phyloP scores from a whole-genome alignment of 2,888 invertebrate genomes.

The Mythimna lalbum region DNA sequence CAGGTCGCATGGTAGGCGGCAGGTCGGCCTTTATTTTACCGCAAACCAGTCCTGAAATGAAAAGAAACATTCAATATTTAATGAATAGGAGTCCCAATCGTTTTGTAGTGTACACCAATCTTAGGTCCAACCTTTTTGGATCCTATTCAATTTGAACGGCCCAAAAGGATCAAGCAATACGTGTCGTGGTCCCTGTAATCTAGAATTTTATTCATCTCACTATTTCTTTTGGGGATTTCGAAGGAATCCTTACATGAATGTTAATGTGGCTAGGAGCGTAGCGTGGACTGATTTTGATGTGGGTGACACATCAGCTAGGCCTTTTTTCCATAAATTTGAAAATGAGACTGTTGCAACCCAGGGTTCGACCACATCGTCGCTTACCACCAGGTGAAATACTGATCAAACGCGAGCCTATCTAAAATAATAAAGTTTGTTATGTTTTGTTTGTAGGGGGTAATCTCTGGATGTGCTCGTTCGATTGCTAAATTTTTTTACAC shows the following conservation, averaged over 20 bases:
- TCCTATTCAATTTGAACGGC: constrained; percentile 16
- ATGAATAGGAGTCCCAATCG: constrained; percentile 1
- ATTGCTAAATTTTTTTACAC: no score
- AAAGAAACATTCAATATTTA: constrained; percentile 9
- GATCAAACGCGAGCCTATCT: no score
- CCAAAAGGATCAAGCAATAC: constrained; percentile 5
- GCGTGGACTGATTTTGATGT: no score
- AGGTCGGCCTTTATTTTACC: constrained; percentile 80
- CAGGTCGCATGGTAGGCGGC: constrained; percentile 83
- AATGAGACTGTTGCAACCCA: no score
- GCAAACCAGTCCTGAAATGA: constrained; percentile 80
- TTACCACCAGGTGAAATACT: no score
- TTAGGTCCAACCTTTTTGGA: neutral
- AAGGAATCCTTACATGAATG: constrained; percentile 20
- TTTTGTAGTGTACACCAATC: neutral
- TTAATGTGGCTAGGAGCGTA: neutral
- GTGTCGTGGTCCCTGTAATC: neutral
- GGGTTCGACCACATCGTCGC: no score
- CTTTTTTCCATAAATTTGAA: no score
- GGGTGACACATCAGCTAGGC: no score
- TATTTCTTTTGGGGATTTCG: constrained; percentile 13
- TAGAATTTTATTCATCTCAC: constrained; percentile 9
- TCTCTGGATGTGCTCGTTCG: no score
- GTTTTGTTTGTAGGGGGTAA: no score
- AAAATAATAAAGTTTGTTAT: no score